Conservation (phyloP, 2,888 invertebrate species). For the Drosophila gaucha region DNA sequence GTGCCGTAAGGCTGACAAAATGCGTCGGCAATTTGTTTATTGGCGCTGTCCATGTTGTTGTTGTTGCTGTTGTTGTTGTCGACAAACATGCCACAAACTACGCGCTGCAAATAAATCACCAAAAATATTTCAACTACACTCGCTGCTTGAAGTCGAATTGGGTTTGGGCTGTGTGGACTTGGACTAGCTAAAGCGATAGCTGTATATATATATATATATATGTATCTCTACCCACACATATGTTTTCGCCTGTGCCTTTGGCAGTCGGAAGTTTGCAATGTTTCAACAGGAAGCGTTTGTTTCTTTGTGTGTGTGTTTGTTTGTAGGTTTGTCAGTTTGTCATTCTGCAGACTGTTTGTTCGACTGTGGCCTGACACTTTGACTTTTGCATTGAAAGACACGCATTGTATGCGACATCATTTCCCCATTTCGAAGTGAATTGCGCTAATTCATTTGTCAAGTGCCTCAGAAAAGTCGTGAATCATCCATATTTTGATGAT, state of each 20-base stretch:
- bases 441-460: constrained; percentile 79
- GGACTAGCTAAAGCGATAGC: constrained; percentile 21
- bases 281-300: constrained; percentile 76
- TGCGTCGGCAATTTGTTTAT: constrained; percentile 82
- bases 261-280: constrained; percentile 79
- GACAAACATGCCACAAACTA: constrained; percentile 77
- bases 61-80: constrained; percentile 58
- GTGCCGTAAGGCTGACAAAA: constrained; percentile 65
- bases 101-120: constrained; percentile 80
- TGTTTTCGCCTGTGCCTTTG: constrained; percentile 61
- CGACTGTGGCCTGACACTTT: constrained; percentile 77
- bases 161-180: background rate
- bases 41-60: constrained; percentile 56
- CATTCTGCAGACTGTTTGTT: constrained; percentile 61
- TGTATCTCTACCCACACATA: constrained; percentile 63
- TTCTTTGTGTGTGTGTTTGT: constrained; percentile 54
- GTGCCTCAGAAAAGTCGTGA: constrained; percentile 61
- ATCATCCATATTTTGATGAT: constrained; percentile 60
- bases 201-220: background rate
- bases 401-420: constrained; percentile 67
- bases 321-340: constrained; percentile 38
- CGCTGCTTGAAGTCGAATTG: constrained; percentile 30
- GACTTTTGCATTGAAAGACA: constrained; percentile 78
- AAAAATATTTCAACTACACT: constrained; percentile 79
- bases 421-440: constrained; percentile 55